Conservation (phyloP, 1,140 invertebrate species). For the Leptinotarsa lineolata region DNA sequence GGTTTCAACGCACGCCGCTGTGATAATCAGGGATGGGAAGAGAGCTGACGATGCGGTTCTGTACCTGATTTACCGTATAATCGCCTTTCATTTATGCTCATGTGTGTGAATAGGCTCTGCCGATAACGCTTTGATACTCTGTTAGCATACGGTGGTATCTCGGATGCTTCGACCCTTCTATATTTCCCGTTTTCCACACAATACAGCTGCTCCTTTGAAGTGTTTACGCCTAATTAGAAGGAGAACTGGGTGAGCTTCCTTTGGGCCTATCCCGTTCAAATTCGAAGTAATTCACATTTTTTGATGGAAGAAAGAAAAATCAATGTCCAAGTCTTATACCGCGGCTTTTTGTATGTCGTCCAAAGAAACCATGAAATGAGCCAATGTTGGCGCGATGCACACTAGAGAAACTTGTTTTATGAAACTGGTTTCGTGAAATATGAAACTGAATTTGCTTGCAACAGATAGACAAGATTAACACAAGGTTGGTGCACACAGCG, state of each 20-base stretch:
- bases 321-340: background rate
- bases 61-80: slow-evolving; percentile 5
- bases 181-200: background rate
- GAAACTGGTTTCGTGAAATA: too few relatives aligned
- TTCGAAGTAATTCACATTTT: background rate
- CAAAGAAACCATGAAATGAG: too few relatives aligned
- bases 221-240: background rate
- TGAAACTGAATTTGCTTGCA: too few relatives aligned
- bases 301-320: background rate
- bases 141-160: background rate
- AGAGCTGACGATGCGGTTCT: background rate
- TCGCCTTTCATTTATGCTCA: slow-evolving; percentile 3
- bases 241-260: background rate
- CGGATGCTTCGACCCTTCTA: background rate
- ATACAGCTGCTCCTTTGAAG: background rate
- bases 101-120: background rate
- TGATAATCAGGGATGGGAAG: background rate
- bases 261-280: background rate
- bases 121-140: background rate
- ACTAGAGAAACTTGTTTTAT: too few relatives aligned
- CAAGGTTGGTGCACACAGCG: too few relatives aligned
- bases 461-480: too few relatives aligned
- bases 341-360: too few relatives aligned
- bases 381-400: too few relatives aligned
- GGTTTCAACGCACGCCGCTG: background rate